A percentile compares a stretch with the other conserved stretches of the same genome.
phyloP scores from a whole-genome alignment of 2,113 vertebrate species.

The mouse (Mus musculus) region GRCm39 chr2:80691001-80691500 shows the following conservation, averaged over 20 bases:
- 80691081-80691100: neutral
- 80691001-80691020: neutral
- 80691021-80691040: neutral
- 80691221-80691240: conserved; percentile 55
- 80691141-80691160: conserved; percentile 77
- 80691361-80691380: too few relatives aligned
- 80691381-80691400: neutral
- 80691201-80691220: conserved; percentile 54
- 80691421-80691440: neutral
- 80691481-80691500: conserved; percentile 81
- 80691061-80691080: neutral
- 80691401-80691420: neutral
- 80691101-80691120: neutral
- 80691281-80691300: conserved; percentile 60
- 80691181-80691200: conserved; percentile 31
- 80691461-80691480: neutral
- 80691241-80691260: conserved; percentile 82
- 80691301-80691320: neutral
- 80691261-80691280: conserved; percentile 59
- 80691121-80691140: neutral
- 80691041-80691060: neutral
- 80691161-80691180: conserved; percentile 53
- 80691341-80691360: neutral
- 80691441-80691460: neutral
- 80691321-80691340: neutral